Percentiles rank a stretch among this genome's conserved stretches.
Conservation (phyloP, 92 coral and sea anemone species). For the Heteractis magnifica region DNA sequence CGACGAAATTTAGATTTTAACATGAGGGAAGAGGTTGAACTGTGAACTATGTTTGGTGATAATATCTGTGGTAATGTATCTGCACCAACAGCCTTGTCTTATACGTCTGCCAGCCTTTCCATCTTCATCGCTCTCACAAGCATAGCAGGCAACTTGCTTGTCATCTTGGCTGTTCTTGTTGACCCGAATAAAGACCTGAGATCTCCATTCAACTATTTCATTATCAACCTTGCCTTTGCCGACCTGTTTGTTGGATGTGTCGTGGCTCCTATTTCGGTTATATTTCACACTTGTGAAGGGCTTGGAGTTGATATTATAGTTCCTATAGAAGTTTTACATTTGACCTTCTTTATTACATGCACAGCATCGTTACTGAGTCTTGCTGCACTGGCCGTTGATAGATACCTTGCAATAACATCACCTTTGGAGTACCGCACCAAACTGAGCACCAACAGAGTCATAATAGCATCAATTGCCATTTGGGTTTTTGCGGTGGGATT, state of each 20-base stretch:
- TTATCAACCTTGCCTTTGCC: slow-evolving; percentile 77
- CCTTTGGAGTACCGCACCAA: slow-evolving; percentile 46
- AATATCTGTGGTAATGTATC: slow-evolving; percentile 42
- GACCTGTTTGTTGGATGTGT: slow-evolving; percentile 82
- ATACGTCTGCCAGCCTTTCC: slow-evolving; percentile 66
- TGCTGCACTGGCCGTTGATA: slow-evolving; percentile 76
- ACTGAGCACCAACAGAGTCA: slow-evolving; percentile 36
- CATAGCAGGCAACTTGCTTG: slow-evolving; percentile 78
- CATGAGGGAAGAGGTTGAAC: background rate
- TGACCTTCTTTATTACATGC: slow-evolving; percentile 76
- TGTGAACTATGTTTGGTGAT: slow-evolving; percentile 43
- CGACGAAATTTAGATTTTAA: background rate
- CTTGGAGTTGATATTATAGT: slow-evolving; percentile 36
- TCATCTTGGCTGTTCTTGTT: slow-evolving; percentile 68
- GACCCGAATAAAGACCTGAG: slow-evolving; percentile 76
- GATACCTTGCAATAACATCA: slow-evolving; percentile 61
- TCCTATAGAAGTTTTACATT: slow-evolving; percentile 46
- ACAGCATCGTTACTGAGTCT: slow-evolving; percentile 80
- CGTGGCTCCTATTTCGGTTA: slow-evolving; percentile 73
- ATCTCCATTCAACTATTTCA: slow-evolving; percentile 82
- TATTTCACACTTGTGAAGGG: slow-evolving; percentile 76
- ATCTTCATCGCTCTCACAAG: slow-evolving; percentile 58
- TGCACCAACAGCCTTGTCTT: slow-evolving; percentile 67
- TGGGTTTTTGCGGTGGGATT: slow-evolving; percentile 58
- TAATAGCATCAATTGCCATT: slow-evolving; percentile 44